phyloP scores from a whole-genome alignment of 2,113 vertebrate genomes.

The Ancistrus triradiatus region DNA sequence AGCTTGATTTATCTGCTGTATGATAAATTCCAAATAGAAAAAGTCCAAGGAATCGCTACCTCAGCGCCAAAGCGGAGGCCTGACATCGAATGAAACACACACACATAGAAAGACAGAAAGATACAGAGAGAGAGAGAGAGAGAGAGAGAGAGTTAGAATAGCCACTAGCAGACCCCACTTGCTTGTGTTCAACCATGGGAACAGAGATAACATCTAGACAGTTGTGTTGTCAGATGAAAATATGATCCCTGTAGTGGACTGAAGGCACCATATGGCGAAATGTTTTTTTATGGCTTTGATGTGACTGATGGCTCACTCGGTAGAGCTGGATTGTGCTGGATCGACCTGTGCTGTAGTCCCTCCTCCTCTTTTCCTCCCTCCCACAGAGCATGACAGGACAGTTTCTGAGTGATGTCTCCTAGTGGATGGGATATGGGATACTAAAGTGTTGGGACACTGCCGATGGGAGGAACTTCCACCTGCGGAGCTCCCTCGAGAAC shows the following conservation, averaged over 20 bases:
- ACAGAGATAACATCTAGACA: constrained; percentile 61
- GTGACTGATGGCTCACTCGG: constrained; percentile 71
- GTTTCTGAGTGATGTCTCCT: too few relatives aligned
- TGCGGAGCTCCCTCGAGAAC: too few relatives aligned
- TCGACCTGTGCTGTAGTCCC: constrained; percentile 63
- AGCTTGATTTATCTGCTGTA: constrained; percentile 54
- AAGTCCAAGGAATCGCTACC: constrained; percentile 56
- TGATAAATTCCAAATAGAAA: constrained; percentile 67
- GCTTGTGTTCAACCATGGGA: constrained; percentile 43
- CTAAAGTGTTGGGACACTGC: too few relatives aligned
- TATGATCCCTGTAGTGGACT: constrained; percentile 69
- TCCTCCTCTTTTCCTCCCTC: neutral
- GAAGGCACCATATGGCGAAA: constrained; percentile 71
- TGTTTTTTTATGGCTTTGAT: constrained; percentile 63
- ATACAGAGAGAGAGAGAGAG: constrained; percentile 35
- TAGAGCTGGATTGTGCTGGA: constrained; percentile 62
- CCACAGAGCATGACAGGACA: too few relatives aligned
- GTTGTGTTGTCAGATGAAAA: constrained; percentile 69
- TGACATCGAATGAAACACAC: constrained; percentile 53
- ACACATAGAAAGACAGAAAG: constrained; percentile 46
- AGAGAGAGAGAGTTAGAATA: constrained; percentile 13
- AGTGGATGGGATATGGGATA: too few relatives aligned
- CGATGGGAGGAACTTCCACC: too few relatives aligned
- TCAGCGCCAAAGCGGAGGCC: constrained; percentile 50
- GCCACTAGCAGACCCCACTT: constrained; percentile 21